Evolutionary conservation across 2,113 vertebrate species (phyloP).

Genomic region (Sakesphorus luctuosus): DNA sequence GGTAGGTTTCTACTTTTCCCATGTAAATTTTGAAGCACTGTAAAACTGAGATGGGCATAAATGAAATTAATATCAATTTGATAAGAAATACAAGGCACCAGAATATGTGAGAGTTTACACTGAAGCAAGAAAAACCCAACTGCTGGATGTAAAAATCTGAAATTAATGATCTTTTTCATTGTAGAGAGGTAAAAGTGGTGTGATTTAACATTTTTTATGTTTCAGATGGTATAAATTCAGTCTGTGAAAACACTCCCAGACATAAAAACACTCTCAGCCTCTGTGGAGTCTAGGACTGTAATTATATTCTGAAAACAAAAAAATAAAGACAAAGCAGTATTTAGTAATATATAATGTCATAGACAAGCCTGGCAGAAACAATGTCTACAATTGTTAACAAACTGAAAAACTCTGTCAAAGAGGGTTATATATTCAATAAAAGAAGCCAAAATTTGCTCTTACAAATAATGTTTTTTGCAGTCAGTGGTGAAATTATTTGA

Average conservation of each 20-base stretch:
- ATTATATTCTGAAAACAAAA: neutral
- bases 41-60: neutral
- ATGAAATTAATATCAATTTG: neutral
- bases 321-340: neutral
- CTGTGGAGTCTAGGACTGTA: neutral
- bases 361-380: neutral
- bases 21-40: neutral
- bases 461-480: neutral
- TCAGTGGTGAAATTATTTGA: neutral
- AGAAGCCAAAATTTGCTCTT: neutral
- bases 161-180: neutral
- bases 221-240: neutral
- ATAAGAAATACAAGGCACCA: neutral
- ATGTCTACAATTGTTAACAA: neutral
- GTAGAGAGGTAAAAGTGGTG: neutral
- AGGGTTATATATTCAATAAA: neutral
- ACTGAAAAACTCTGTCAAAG: neutral
- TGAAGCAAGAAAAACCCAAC: neutral
- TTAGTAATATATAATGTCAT: neutral
- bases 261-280: neutral
- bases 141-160: neutral
- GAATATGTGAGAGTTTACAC: neutral
- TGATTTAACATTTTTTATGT: neutral
- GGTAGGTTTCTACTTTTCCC: neutral
- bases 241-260: neutral